Conservation (phyloP, 2,888 invertebrate genomes). For the Drosophila mulleri region DNA sequence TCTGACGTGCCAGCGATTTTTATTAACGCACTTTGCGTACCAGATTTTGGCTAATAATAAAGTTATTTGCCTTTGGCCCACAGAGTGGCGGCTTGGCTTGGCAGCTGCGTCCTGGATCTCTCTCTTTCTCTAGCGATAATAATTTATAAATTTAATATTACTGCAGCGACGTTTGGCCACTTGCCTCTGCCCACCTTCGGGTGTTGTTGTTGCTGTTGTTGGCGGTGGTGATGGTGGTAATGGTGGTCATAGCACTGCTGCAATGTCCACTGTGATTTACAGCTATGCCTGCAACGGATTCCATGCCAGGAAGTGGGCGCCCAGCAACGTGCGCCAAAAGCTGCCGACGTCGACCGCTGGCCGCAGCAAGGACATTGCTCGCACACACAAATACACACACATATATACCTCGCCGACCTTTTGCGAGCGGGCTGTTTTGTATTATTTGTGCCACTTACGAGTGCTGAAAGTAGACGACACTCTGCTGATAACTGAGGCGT, state of each 20-base stretch:
- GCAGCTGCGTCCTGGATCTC: neutral
- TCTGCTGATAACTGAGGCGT: conserved; percentile 24
- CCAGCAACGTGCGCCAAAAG: conserved; percentile 65
- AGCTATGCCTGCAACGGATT: conserved; percentile 72
- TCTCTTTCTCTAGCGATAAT: conserved; percentile 43
- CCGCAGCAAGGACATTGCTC: conserved; percentile 75
- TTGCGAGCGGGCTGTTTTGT: conserved; percentile 11
- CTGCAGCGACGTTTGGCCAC: conserved; percentile 23
- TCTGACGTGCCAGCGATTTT: conserved; percentile 70
- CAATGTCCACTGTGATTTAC: conserved; percentile 79
- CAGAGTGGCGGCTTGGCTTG: neutral
- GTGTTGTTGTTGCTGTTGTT: conserved; percentile 8
- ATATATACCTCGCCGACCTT: conserved; percentile 31
- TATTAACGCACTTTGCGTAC: conserved; percentile 62
- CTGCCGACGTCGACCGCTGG: conserved; percentile 55
- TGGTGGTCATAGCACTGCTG: conserved; percentile 39
- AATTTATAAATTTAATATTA: conserved; percentile 73
- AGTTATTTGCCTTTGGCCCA: conserved; percentile 46
- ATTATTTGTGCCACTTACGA: conserved; percentile 16
- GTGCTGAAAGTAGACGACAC: conserved; percentile 20
- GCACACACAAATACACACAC: neutral
- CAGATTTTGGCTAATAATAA: conserved; percentile 57
- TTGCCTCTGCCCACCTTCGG: conserved; percentile 5
- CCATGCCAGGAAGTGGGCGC: conserved; percentile 55
- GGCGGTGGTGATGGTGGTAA: neutral